Percentiles rank a stretch among this genome's conserved stretches.
phyloP scores from a whole-genome alignment of 2,888 invertebrate genomes.

The Hyles lineata region DNA sequence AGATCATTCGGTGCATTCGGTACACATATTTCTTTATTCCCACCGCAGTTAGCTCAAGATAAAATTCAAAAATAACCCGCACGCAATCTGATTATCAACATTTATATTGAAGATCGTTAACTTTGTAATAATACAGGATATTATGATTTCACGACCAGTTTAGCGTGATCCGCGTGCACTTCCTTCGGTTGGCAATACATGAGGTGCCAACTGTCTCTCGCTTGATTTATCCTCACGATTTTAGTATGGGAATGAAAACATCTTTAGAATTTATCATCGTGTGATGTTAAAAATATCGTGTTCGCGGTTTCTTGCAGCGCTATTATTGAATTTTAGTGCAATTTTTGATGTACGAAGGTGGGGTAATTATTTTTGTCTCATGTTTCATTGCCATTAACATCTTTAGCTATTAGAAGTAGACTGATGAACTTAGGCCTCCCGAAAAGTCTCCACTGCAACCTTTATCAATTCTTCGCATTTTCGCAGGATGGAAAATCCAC shows the following conservation, averaged over 20 bases:
- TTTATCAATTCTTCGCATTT: too few relatives aligned
- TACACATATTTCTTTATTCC: too few relatives aligned
- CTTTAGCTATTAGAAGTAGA: too few relatives aligned
- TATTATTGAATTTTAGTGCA: background rate
- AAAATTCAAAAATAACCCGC: background rate
- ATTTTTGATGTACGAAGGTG: background rate
- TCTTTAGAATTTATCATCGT: constrained; percentile 5
- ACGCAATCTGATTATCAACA: background rate
- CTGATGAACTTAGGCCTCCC: too few relatives aligned
- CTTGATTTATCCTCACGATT: constrained; percentile 28
- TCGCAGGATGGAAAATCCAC: too few relatives aligned
- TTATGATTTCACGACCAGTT: constrained; percentile 2
- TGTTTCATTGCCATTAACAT: too few relatives aligned
- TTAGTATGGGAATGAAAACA: constrained; percentile 31
- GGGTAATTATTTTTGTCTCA: too few relatives aligned
- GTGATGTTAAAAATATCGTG: constrained; percentile 18
- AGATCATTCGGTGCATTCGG: background rate
- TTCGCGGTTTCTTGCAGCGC: background rate
- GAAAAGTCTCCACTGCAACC: too few relatives aligned
- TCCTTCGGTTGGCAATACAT: constrained; percentile 12
- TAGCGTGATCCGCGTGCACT: background rate
- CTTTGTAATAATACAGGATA: constrained; percentile 13
- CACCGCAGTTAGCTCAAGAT: background rate
- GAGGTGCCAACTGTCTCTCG: constrained; percentile 21
- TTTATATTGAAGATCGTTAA: background rate